Evolutionary conservation across 2,888 invertebrate genomes (phyloP).

Genomic region (Muschampia plurimacula): DNA sequence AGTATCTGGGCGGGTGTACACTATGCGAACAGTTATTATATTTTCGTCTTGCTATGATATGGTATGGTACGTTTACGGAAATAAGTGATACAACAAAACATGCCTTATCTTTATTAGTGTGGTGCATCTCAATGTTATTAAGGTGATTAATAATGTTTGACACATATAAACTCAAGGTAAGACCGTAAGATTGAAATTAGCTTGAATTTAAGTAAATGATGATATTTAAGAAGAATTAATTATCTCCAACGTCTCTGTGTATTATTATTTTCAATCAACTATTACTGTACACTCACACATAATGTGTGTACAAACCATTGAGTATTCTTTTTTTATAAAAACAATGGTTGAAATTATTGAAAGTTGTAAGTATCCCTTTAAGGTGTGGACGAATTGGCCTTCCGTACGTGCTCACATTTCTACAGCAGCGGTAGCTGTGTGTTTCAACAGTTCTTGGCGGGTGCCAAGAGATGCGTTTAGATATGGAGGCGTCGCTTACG

Average conservation of each 20-base stretch:
- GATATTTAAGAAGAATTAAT: too few relatives aligned
- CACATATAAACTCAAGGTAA: slow-evolving; percentile 54
- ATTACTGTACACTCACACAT: too few relatives aligned
- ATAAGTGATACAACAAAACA: slow-evolving; percentile 3
- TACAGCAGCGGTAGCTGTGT: slow-evolving; percentile 84
- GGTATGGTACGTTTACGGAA: background rate
- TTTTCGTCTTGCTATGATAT: too few relatives aligned
- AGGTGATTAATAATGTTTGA: slow-evolving; percentile 49
- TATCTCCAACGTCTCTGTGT: too few relatives aligned
- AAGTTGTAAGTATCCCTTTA: slow-evolving; percentile 9
- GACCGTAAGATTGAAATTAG: background rate
- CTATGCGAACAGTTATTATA: slow-evolving; percentile 43
- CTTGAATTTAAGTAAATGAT: background rate
- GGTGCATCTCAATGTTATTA: slow-evolving; percentile 9
- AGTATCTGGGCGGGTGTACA: slow-evolving; percentile 65
- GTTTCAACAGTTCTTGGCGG: slow-evolving; percentile 86
- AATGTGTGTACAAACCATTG: background rate
- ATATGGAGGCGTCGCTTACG: slow-evolving; percentile 81
- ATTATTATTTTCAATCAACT: too few relatives aligned
- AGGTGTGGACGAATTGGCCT: slow-evolving; percentile 65
- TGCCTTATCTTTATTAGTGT: slow-evolving; percentile 41
- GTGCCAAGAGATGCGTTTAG: slow-evolving; percentile 83
- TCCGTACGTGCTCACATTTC: slow-evolving; percentile 69
- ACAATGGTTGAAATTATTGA: background rate
- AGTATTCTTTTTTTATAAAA: background rate